phyloP scores from a whole-genome alignment of 2,888 invertebrate genomes.

The Teinopalpus imperialis region DNA sequence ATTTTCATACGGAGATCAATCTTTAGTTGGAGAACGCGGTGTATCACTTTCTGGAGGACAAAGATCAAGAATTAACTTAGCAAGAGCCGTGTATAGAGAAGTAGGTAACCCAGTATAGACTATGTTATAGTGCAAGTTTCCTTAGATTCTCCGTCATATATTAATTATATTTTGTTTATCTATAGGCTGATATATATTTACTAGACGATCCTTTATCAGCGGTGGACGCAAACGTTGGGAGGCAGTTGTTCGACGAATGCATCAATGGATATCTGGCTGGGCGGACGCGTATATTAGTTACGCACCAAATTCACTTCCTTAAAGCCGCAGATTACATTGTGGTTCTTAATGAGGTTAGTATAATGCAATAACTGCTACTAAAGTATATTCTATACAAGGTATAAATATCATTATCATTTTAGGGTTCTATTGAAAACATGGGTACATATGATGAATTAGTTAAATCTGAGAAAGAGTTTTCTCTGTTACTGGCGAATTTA shows the following conservation, averaged over 20 bases:
- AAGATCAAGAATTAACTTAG: conserved; percentile 90
- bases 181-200: conserved; percentile 88
- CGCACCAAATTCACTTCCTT: conserved; percentile 90
- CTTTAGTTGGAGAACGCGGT: conserved; percentile 91
- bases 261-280: conserved; percentile 83
- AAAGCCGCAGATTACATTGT: conserved; percentile 76
- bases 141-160: too few relatives aligned
- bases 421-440: conserved; percentile 82
- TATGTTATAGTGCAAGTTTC: too few relatives aligned
- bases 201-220: conserved; percentile 92
- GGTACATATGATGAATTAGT: conserved; percentile 82
- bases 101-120: too few relatives aligned
- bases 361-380: not conserved
- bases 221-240: conserved; percentile 89
- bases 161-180: too few relatives aligned
- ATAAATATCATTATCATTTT: conserved; percentile 24
- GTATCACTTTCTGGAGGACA: conserved; percentile 92
- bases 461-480: conserved; percentile 76
- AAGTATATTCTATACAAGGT: not conserved
- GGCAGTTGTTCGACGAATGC: conserved; percentile 88
- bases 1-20: conserved; percentile 89
- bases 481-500: conserved; percentile 49
- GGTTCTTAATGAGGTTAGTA: conserved; percentile 72
- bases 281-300: conserved; percentile 89
- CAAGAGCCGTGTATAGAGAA: conserved; percentile 88